Conservation (phyloP, 2,113 vertebrate genomes). For the Cyanoramphus novaezelandiae region DNA sequence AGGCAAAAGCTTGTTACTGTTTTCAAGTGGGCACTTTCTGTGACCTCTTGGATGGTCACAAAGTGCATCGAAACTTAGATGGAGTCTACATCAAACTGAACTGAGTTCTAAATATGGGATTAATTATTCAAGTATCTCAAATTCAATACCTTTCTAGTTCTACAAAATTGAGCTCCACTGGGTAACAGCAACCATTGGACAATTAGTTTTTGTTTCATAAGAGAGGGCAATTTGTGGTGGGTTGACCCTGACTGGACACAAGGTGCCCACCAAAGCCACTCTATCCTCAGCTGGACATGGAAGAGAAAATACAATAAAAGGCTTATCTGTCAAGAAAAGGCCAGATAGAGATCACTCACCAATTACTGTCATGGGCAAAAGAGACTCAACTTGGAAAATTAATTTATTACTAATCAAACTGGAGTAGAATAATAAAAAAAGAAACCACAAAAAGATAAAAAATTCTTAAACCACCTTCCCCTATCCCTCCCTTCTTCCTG, state of each 20-base stretch:
- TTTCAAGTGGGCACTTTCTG: background rate
- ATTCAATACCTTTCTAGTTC: background rate
- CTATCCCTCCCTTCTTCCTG: background rate
- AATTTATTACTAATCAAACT: background rate
- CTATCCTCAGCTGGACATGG: background rate
- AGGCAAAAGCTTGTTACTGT: background rate
- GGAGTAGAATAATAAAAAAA: background rate
- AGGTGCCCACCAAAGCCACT: background rate
- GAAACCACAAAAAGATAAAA: background rate
- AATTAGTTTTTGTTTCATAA: background rate
- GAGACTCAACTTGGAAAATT: background rate
- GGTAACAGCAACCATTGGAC: background rate
- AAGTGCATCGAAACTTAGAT: background rate
- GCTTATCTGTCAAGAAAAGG: background rate
- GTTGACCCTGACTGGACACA: background rate
- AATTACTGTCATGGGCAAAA: background rate
- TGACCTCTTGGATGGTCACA: background rate
- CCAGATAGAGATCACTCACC: background rate
- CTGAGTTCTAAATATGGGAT: background rate
- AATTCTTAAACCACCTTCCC: background rate
- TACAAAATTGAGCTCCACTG: background rate
- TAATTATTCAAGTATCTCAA: background rate
- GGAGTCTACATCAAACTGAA: background rate
- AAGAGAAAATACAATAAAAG: background rate
- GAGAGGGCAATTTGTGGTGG: background rate